Conservation (phyloP, 2,888 invertebrate species). For the Tetragnatha montana region DNA sequence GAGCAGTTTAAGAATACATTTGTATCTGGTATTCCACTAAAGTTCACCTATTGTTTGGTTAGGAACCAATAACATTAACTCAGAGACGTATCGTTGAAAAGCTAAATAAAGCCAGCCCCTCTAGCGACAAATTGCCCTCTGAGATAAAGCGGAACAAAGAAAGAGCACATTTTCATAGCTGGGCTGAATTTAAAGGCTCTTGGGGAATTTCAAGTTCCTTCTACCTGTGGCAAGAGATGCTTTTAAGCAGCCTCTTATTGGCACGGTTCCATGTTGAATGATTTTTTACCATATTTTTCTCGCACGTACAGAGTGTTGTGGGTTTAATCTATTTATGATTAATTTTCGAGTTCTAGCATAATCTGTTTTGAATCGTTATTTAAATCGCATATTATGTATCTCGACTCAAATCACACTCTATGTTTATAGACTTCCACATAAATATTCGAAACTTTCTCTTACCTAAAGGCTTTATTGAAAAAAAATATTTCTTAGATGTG, state of each 20-base stretch:
- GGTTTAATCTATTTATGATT: conserved; percentile 47
- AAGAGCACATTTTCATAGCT: conserved; percentile 57
- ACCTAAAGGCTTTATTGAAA: too few relatives aligned
- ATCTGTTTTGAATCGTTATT: conserved; percentile 39
- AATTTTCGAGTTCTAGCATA: conserved; percentile 16
- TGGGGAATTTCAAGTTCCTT: conserved; percentile 52
- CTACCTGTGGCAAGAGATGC: conserved; percentile 55
- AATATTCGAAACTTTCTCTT: too few relatives aligned
- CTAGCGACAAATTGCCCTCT: conserved; percentile 63
- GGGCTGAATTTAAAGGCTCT: conserved; percentile 63
- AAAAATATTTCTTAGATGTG: too few relatives aligned
- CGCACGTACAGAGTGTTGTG: neutral
- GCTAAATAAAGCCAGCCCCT: conserved; percentile 64
- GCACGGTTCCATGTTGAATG: conserved; percentile 34
- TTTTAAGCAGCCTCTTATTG: conserved; percentile 25
- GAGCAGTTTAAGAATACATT: conserved; percentile 66
- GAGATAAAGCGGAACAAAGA: conserved; percentile 54
- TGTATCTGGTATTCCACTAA: conserved; percentile 63
- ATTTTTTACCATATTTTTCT: neutral
- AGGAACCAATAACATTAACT: conserved; percentile 63
- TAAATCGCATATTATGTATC: conserved; percentile 24
- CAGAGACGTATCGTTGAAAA: conserved; percentile 42
- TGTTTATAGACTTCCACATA: too few relatives aligned
- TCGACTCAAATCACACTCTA: too few relatives aligned
- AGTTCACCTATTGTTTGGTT: conserved; percentile 66